These are phyloP conservation scores for Caenorhabditis afra DNA, from an alignment of 2,888 invertebrate genomes.

Conservation along the genomic window DNA sequence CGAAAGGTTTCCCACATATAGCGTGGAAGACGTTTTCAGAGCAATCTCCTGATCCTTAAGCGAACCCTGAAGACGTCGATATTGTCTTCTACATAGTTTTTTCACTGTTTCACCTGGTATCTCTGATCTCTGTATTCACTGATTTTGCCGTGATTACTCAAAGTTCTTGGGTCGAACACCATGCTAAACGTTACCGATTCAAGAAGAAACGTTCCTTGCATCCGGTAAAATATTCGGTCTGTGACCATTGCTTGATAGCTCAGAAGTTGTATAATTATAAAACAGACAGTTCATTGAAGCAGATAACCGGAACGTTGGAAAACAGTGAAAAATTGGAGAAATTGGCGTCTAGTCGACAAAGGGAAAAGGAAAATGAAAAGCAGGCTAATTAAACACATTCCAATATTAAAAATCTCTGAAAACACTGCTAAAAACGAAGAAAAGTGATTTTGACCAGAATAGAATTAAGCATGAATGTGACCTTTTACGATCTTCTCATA, in stretches of 20 bases:
- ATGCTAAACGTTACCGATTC: constrained; percentile 22
- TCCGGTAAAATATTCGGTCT: too few species aligned
- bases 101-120: constrained; percentile 72
- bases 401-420: constrained; percentile 30
- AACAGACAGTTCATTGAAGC: constrained; percentile 46
- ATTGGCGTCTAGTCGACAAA: constrained; percentile 11
- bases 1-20: constrained; percentile 97
- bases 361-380: constrained; percentile 21
- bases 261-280: not conserved
- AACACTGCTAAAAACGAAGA: constrained; percentile 19
- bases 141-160: constrained; percentile 63
- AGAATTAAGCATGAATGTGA: constrained; percentile 21
- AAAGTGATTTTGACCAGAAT: constrained; percentile 6
- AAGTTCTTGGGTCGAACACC: constrained; percentile 68
- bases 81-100: too few species aligned
- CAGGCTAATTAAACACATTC: constrained; percentile 27
- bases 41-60: constrained; percentile 85
- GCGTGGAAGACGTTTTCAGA: constrained; percentile 87
- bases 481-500: constrained; percentile 57
- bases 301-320: constrained; percentile 34
- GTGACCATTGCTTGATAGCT: not conserved
- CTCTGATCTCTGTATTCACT: constrained; percentile 79
- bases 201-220: not conserved
- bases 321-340: constrained; percentile 18
- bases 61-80: constrained; percentile 66